Conservation (phyloP, 2,888 invertebrate genomes). For the Drepana falcataria region DNA sequence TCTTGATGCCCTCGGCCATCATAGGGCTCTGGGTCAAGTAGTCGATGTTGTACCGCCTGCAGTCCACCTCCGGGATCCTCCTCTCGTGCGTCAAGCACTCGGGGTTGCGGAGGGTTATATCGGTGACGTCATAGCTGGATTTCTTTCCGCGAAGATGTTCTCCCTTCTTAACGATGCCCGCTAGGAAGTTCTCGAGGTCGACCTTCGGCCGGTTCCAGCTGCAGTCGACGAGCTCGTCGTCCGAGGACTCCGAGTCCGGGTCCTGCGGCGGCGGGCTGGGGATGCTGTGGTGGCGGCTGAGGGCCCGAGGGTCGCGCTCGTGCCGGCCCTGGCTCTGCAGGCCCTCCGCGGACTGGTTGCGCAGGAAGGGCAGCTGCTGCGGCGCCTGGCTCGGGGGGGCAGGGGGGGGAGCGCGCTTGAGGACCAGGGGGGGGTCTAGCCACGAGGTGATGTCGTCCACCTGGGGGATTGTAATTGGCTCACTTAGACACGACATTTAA, state of each 20-base stretch:
- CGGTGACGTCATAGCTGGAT: slow-evolving; percentile 51
- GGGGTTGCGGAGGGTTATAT: slow-evolving; percentile 37
- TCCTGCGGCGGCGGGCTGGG: slow-evolving; percentile 22
- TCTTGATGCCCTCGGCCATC: slow-evolving; percentile 44
- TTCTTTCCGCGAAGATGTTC: slow-evolving; percentile 43
- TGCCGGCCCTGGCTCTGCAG: slow-evolving; percentile 47
- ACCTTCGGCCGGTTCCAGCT: slow-evolving; percentile 38
- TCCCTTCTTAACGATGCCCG: slow-evolving; percentile 40
- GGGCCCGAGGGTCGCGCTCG: slow-evolving; percentile 32
- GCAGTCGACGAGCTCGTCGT: slow-evolving; percentile 24
- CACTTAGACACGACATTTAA: no score
- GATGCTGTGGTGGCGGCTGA: slow-evolving; percentile 54
- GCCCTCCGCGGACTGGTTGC: slow-evolving; percentile 70
- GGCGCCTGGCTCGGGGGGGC: slow-evolving; percentile 33
- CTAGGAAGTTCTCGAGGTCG: slow-evolving; percentile 36
- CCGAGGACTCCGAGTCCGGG: slow-evolving; percentile 28
- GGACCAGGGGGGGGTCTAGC: slow-evolving; percentile 60
- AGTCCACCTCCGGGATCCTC: slow-evolving; percentile 44
- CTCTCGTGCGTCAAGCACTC: slow-evolving; percentile 30
- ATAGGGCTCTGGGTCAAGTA: slow-evolving; percentile 38
- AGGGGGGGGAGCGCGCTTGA: slow-evolving; percentile 46
- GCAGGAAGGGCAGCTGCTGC: slow-evolving; percentile 49
- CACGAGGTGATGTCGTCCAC: slow-evolving; percentile 70
- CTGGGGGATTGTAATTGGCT: slow-evolving; percentile 29
- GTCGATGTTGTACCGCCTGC: slow-evolving; percentile 50